Evolutionary conservation across 2,113 vertebrate species (phyloP), one percentile per base, ranked within the genome.

Genomic region (Hippocampus comes): DNA sequence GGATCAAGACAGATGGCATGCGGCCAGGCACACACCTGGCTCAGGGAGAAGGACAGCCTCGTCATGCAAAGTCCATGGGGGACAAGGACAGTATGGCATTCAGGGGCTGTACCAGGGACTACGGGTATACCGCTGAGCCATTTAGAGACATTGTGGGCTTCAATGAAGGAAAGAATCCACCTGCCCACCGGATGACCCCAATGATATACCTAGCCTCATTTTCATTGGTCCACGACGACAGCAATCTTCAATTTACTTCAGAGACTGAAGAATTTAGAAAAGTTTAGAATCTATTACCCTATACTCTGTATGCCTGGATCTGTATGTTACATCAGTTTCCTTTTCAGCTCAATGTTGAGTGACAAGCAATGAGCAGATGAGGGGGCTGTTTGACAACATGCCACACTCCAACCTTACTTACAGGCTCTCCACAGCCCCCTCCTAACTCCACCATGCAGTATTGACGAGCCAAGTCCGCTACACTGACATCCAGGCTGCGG

Each of bases 361-460:
- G 81, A 75, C 81, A 81, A 72, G 77, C 73, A 81, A 10, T 78
- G 77, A 80, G 82, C 85, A 86, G 82, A 84, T 81, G 86, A 90
- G 85, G 85, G 82, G 86, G 87, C 84, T 87, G 81, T 87, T 90
- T 86, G 76, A 88, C 87, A 85, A 84, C 14, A 8, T 23, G 77
- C 70, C 74, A 78, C 83, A 81, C 70, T 57, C 51, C 69, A 74
- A 38, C 75, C 74, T 68, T 61, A 55, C 82, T 72, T 61, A 41
- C 63, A 78, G 55, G 56, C 81, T 78, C 81, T 76, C 79, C 84
- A 82, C 75, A 68, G 76, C 82, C 78, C 84, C 84, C 71, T 76
- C 63, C 63, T 34, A 69, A 75, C 88, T 90, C 85, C 87, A 82
- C 57, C 67, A 78, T 77, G 86, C 82, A 80, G 79, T 82, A 78